Base-by-base conservation (phyloP, 2,113 vertebrate species). In the Vulpes lagopus region DNA sequence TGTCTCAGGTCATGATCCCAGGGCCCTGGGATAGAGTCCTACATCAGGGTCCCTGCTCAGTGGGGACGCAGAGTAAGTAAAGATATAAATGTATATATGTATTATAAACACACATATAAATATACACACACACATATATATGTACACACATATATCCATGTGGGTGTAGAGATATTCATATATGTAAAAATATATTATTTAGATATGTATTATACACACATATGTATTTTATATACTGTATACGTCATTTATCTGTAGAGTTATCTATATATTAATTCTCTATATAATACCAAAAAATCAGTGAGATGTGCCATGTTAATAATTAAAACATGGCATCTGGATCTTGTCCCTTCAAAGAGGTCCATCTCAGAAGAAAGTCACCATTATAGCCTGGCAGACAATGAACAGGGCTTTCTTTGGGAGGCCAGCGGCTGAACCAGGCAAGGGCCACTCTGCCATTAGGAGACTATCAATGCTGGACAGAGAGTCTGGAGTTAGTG, bases 401-500 rank as follows among this genome's bases (percentile, higher is more conserved):
- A 71, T 35, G 2, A 49, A 74, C 20, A 93, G 64, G 22, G 57
- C 73, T 95, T 73, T 25, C 73, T 65, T 38, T 57, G 53, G 38
- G 49, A 84, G 65, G 71, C 17, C 53, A 35, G 69, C 19, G 17
- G 59, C n/a, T 74, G 15, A 96, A 60, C 59, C 32, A 88, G 67
- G 49, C n/a, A 59, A 90, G 69, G 30, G 71, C 73, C 62, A 78
- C 25, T 76, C 23, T 53, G 23, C 69, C 88, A 85, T 49, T 53
- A 92, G 60, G 85, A 93, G 59, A 71, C 80, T 49, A 49, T 90
- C 92, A 71, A 0, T 22, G 22, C 53, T 82, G 25, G 32, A 65
- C 32, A 95, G n/a, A 86, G 49, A 43, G 80, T 85, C 78, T 91
- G 55, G 38, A 76, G 38, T 92, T 93, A 93, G 59, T 83, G 96